Conservation (phyloP, 2,888 invertebrate species). For the Dicyrtoma fusca region DNA sequence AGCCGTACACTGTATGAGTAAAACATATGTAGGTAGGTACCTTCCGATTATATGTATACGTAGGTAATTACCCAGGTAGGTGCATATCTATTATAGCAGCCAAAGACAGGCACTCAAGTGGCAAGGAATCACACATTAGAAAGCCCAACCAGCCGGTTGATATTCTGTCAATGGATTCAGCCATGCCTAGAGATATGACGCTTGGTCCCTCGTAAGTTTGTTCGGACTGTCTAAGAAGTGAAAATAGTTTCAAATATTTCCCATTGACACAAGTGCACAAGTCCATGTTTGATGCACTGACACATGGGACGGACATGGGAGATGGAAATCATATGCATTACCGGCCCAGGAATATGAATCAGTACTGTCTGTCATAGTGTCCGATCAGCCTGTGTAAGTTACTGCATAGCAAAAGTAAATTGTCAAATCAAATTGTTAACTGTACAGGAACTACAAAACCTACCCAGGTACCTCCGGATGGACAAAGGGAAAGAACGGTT, state of each 20-base stretch:
- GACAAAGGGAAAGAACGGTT: not conserved
- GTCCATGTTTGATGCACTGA: not conserved
- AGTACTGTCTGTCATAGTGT: too few relatives aligned
- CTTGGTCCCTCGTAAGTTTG: slow-evolving; percentile 15
- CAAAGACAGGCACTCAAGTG: not conserved
- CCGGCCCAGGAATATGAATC: too few relatives aligned
- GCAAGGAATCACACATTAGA: not conserved
- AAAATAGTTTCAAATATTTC: slow-evolving; percentile 26
- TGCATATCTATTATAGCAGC: not conserved
- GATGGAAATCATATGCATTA: too few relatives aligned
- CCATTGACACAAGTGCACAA: not conserved
- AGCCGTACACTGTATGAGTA: too few relatives aligned
- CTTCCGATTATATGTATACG: too few relatives aligned
- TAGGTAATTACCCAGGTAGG: too few relatives aligned
- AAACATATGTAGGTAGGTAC: too few relatives aligned
- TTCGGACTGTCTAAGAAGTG: not conserved
- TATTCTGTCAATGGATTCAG: slow-evolving; percentile 27
- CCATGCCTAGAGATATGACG: slow-evolving; percentile 22
- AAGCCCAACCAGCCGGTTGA: slow-evolving; percentile 16
- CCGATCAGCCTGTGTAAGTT: too few relatives aligned
- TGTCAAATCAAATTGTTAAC: too few relatives aligned
- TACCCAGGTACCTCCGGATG: not conserved
- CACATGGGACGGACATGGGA: too few relatives aligned
- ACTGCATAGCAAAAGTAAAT: too few relatives aligned
- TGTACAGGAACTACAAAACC: not conserved